Base-by-base conservation (phyloP, 2,797 vertebrate genomes). In the Lophotriccus pileatus region DNA sequence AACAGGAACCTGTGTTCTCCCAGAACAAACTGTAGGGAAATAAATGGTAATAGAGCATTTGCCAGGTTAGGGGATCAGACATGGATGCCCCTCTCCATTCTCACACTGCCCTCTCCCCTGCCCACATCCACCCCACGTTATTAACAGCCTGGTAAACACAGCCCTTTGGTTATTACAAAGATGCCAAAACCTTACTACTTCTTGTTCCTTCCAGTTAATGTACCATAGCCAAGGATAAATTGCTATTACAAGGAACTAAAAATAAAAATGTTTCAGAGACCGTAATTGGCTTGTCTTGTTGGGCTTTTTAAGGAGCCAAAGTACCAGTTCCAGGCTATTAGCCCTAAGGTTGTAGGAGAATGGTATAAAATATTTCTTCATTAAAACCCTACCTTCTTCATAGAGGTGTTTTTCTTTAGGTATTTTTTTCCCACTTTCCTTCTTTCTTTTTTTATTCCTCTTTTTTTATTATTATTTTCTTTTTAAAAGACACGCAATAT, bases 261-360 rank as follows among this genome's bases (percentile, higher is more conserved):
- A 97, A 98, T 97, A 96, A 97, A 96, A 97, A 97, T 97, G 94
- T 98, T 98, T 97, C 97, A 93, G 95, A 95, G 83, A 89, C 93
- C 64, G 21, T 98, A 97, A 98, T 97, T 98, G 97, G 93, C 96
- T 98, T 98, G 97, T 98, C 97, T 97, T 97, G 96, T 97, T 97
- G 97, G 96, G 97, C 94, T 96, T 98, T 97, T 97, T 96, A 96
- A 95, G 93, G 96, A 98, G 96, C 94, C 95, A 95, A 96, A 97
- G 97, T 97, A 97, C 95, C 93, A 98, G 98, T 98, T 98, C 97
- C 98, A 98, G 98, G 97, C 97, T 98, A 98, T 98, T 98, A 98
- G 97, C 92, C 96, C 73, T 94, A 95, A 85, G 92, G 95, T 96
- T 97, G 83, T 93, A 96, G 90, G 73, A 97, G 93, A 97, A 96